Evolutionary conservation across 2,113 vertebrate genomes (phyloP).

Genomic region (Vicugna pacos): DNA sequence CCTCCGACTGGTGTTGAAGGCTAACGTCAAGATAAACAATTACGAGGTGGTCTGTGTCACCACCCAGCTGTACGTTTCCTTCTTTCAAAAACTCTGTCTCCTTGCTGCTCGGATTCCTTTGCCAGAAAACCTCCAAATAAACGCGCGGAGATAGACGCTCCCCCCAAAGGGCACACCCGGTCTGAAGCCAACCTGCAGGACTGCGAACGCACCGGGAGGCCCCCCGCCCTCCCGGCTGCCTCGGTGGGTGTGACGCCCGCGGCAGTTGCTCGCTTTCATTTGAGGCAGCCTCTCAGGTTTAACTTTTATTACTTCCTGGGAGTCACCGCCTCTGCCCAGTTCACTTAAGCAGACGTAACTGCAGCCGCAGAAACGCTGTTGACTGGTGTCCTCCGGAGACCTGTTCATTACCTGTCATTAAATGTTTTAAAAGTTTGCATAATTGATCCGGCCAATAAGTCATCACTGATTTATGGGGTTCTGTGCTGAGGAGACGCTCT

Average conservation of each 20-base stretch:
- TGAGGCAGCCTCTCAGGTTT: slow-evolving; percentile 72
- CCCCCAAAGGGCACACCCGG: neutral
- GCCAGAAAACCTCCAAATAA: slow-evolving; percentile 45
- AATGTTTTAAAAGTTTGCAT: slow-evolving; percentile 99
- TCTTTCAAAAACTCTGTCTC: slow-evolving; percentile 34
- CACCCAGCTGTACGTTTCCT: neutral
- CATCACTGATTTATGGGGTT: slow-evolving; percentile 99
- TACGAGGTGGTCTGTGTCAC: neutral
- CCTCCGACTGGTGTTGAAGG: neutral
- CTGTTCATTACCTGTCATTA: slow-evolving; percentile 99
- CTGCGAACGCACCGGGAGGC: slow-evolving; percentile 23
- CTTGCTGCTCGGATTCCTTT: neutral
- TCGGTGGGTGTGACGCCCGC: slow-evolving; percentile 65
- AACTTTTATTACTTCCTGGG: slow-evolving; percentile 82
- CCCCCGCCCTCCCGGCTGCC: slow-evolving; percentile 53
- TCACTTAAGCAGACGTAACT: slow-evolving; percentile 86
- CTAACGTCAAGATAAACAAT: slow-evolving; percentile 61
- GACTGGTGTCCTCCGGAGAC: slow-evolving; percentile 89
- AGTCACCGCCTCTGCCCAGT: slow-evolving; percentile 82
- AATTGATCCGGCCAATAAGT: slow-evolving; percentile 99
- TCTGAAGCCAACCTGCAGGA: slow-evolving; percentile 16
- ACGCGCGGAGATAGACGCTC: slow-evolving; percentile 51
- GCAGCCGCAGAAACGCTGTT: slow-evolving; percentile 85
- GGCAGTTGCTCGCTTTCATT: slow-evolving; percentile 55
- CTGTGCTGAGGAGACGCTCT: slow-evolving; percentile 92